phyloP scores from a whole-genome alignment of 1,140 invertebrate genomes.

The Drosophila mojavensis region DNA sequence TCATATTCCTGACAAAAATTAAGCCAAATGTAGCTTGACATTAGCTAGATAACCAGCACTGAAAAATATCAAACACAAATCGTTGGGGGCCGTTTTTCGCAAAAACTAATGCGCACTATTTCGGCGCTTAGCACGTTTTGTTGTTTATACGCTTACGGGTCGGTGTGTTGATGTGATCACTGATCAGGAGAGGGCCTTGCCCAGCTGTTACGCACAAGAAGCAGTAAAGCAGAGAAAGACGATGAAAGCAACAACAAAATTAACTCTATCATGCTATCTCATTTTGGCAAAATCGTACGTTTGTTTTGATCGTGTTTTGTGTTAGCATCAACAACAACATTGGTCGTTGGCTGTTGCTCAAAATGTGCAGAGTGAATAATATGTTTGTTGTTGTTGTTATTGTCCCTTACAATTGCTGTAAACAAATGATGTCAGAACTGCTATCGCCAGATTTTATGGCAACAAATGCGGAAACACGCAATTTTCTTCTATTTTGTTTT shows the following conservation, averaged over 20 bases:
- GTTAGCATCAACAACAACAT: conserved; percentile 19
- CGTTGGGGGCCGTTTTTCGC: conserved; percentile 20
- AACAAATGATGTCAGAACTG: conserved; percentile 74
- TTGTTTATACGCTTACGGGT: conserved; percentile 12
- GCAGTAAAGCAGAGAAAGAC: conserved; percentile 22
- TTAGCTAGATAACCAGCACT: background rate
- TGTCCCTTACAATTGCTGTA: conserved; percentile 43
- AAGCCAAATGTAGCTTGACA: background rate
- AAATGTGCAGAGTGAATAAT: conserved; percentile 34
- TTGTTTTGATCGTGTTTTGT: conserved; percentile 74
- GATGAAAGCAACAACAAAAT: conserved; percentile 43
- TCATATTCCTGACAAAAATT: no score
- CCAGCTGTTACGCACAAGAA: conserved; percentile 62
- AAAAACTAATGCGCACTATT: conserved; percentile 59
- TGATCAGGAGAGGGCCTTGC: conserved; percentile 48
- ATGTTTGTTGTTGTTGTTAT: conserved; percentile 14
- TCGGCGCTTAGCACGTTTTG: conserved; percentile 36
- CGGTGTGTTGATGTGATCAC: background rate
- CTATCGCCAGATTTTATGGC: conserved; percentile 31
- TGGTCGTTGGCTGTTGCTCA: conserved; percentile 27
- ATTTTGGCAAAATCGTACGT: conserved; percentile 78
- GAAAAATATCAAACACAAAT: conserved; percentile 22
- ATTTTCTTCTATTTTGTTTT: background rate
- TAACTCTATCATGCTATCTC: conserved; percentile 61
- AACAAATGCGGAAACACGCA: conserved; percentile 68